Conservation (phyloP, 2,113 vertebrate species). For the Mobula birostris region DNA sequence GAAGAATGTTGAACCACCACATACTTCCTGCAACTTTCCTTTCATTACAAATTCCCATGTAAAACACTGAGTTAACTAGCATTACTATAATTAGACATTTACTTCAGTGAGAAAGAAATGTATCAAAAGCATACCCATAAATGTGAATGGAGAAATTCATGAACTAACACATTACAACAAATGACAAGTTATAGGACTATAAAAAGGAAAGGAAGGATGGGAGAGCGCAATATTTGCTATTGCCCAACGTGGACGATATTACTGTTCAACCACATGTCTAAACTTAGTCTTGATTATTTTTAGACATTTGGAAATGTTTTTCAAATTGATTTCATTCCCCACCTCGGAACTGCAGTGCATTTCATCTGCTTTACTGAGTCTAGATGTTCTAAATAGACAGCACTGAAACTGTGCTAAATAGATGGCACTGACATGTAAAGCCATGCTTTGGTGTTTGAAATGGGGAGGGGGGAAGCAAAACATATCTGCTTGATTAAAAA, state of each 20-base stretch:
- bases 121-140: neutral
- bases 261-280: neutral
- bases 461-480: neutral
- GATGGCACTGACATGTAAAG: neutral
- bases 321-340: neutral
- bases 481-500: too few relatives aligned
- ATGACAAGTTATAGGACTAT: too few relatives aligned
- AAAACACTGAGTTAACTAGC: neutral
- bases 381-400: neutral
- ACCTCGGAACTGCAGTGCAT: neutral
- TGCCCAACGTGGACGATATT: neutral
- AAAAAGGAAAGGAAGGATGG: neutral
- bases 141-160: neutral
- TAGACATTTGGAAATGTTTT: neutral
- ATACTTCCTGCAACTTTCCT: neutral
- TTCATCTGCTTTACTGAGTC: neutral
- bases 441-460: neutral
- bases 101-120: neutral
- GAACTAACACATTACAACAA: too few relatives aligned
- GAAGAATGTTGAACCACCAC: neutral
- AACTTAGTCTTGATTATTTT: neutral
- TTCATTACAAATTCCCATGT: neutral
- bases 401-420: neutral
- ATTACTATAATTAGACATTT: neutral
- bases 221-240: neutral